Conservation (phyloP, 2,113 vertebrate species). For the Protobothrops mucrosquamatus region DNA sequence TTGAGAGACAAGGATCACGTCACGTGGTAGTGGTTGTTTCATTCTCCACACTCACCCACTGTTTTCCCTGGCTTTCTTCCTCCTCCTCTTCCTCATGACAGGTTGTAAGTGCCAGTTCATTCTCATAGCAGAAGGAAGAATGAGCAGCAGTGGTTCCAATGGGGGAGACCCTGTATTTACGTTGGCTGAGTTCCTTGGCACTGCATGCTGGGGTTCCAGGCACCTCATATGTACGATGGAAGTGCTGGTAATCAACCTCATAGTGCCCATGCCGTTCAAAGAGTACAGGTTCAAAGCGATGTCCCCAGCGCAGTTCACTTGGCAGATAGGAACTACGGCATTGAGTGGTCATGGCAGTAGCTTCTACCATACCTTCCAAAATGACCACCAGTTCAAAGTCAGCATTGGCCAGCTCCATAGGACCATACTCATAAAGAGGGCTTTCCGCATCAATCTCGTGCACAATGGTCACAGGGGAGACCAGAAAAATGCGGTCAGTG, state of each 20-base stretch:
- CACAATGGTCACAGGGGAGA: slow-evolving; percentile 87
- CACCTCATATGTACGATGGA: slow-evolving; percentile 84
- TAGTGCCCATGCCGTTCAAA: slow-evolving; percentile 85
- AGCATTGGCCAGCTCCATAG: slow-evolving; percentile 70
- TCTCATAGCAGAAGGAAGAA: slow-evolving; percentile 87
- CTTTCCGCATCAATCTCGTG: slow-evolving; percentile 87
- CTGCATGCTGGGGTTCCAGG: slow-evolving; percentile 82
- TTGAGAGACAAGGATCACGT: neutral
- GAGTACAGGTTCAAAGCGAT: slow-evolving; percentile 87
- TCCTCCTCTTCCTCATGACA: slow-evolving; percentile 66
- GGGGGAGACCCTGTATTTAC: slow-evolving; percentile 54
- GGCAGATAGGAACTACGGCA: slow-evolving; percentile 88
- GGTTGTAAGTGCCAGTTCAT: slow-evolving; percentile 83
- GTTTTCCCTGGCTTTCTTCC: slow-evolving; percentile 32
- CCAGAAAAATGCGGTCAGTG: slow-evolving; percentile 87
- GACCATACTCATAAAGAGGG: slow-evolving; percentile 83
- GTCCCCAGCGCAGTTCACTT: slow-evolving; percentile 86
- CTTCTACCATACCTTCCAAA: slow-evolving; percentile 91
- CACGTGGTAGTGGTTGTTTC: neutral
- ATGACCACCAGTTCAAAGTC: slow-evolving; percentile 89
- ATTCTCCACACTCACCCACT: slow-evolving; percentile 4
- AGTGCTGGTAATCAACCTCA: slow-evolving; percentile 87
- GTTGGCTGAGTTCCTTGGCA: slow-evolving; percentile 77
- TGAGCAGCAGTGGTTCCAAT: slow-evolving; percentile 64
- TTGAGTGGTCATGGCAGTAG: slow-evolving; percentile 92